A percentile compares a stretch with the other conserved stretches of the same genome.
These are phyloP conservation scores for Amiota communis DNA, from an alignment of 2,888 invertebrate species.

Conservation along the genomic window DNA sequence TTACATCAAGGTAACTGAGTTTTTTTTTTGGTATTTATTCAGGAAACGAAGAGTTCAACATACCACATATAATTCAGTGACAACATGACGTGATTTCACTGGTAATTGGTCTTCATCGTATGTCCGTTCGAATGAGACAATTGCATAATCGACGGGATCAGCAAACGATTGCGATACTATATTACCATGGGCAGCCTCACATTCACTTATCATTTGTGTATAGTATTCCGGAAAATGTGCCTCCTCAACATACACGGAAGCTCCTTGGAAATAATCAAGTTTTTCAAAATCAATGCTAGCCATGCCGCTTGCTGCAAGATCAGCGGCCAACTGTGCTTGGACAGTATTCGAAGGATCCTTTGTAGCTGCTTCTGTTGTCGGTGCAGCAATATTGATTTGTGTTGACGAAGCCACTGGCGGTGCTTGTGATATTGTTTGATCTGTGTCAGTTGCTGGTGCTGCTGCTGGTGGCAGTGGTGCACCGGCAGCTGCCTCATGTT, in stretches of 20 bases:
- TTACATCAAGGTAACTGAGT: background rate
- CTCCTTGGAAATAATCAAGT: conserved; percentile 65
- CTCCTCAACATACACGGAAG: conserved; percentile 72
- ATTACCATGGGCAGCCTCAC: conserved; percentile 76
- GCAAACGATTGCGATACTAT: conserved; percentile 74
- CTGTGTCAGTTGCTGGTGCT: conserved; percentile 68
- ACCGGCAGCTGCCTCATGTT: conserved; percentile 57
- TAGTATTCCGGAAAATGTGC: conserved; percentile 72
- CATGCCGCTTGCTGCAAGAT: conserved; percentile 59
- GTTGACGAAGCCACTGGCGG: conserved; percentile 55
- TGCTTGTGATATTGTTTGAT: conserved; percentile 14
- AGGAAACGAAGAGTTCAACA: background rate
- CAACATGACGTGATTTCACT: conserved; percentile 63
- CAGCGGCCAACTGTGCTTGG: conserved; percentile 42
- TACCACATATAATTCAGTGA: conserved; percentile 70
- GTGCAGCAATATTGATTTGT: conserved; percentile 32
- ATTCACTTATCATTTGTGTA: conserved; percentile 72
- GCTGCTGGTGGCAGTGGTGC: conserved; percentile 67
- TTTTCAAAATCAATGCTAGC: conserved; percentile 68
- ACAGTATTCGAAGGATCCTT: conserved; percentile 12
- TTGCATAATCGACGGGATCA: conserved; percentile 78
- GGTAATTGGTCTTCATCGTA: conserved; percentile 57
- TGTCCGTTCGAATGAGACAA: conserved; percentile 76
- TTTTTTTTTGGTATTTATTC: background rate
- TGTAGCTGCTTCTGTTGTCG: background rate